A percentile compares a stretch with the other conserved stretches of the same genome.
phyloP scores from a whole-genome alignment of 2,888 invertebrate species.

The Archaeoteleia sp. region DNA sequence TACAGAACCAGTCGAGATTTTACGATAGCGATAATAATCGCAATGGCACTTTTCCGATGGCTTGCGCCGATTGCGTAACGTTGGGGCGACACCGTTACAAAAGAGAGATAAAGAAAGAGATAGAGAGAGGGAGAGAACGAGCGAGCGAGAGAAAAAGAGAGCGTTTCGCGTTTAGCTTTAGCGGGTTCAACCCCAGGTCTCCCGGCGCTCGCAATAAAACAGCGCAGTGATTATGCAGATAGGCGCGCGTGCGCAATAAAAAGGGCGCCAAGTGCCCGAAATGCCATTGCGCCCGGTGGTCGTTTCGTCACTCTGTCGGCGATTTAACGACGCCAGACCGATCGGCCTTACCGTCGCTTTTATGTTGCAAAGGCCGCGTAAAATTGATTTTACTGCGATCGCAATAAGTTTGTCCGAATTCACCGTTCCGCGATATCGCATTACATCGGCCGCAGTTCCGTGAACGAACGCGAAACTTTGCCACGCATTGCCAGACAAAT shows the following conservation, averaged over 20 bases:
- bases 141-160: no score
- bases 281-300: constrained; percentile 32
- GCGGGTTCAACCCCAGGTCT: no score
- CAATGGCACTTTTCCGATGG: constrained; percentile 31
- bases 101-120: no score
- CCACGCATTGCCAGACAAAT: no score
- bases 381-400: constrained; percentile 49
- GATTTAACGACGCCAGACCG: constrained; percentile 35
- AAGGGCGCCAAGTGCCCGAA: constrained; percentile 41
- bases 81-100: constrained; percentile 31
- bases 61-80: constrained; percentile 28
- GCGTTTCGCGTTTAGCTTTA: no score
- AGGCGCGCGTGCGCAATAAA: constrained; percentile 41
- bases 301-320: constrained; percentile 13
- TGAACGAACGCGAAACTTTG: no score
- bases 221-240: constrained; percentile 44
- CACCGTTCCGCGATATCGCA: constrained; percentile 39
- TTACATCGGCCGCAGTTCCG: constrained; percentile 16
- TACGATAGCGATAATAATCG: constrained; percentile 29
- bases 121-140: no score
- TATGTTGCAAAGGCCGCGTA: constrained; percentile 41
- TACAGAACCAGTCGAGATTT: constrained; percentile 17
- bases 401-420: constrained; percentile 50
- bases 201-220: no score
- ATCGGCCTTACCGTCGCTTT: constrained; percentile 37